phyloP scores from a whole-genome alignment of 2,888 invertebrate genomes.

The Apodemia zela region DNA sequence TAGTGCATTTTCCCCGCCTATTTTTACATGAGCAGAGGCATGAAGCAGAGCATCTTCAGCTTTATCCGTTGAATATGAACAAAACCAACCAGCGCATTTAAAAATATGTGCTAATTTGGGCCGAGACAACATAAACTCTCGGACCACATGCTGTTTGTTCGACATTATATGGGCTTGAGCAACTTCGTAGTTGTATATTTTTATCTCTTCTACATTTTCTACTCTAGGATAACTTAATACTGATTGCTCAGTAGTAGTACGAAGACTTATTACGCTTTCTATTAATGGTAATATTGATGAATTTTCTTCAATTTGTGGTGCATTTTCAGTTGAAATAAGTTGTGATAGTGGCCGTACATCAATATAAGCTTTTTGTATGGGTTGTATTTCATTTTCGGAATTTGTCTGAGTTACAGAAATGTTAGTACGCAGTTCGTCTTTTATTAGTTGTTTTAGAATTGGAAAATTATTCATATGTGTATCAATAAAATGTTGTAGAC shows the following conservation, averaged over 20 bases:
- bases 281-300: slow-evolving; percentile 57
- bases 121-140: slow-evolving; percentile 69
- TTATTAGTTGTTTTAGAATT: slow-evolving; percentile 39
- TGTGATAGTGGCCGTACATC: slow-evolving; percentile 64
- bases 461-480: slow-evolving; percentile 68
- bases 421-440: slow-evolving; percentile 17
- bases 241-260: slow-evolving; percentile 37
- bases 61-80: slow-evolving; percentile 58
- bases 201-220: slow-evolving; percentile 30
- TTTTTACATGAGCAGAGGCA: slow-evolving; percentile 56
- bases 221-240: slow-evolving; percentile 36
- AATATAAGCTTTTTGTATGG: slow-evolving; percentile 39
- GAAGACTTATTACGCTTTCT: slow-evolving; percentile 78
- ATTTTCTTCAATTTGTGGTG: slow-evolving; percentile 25
- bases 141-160: slow-evolving; percentile 59
- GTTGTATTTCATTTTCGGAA: slow-evolving; percentile 6
- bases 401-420: neutral
- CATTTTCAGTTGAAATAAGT: slow-evolving; percentile 44
- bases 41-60: slow-evolving; percentile 58
- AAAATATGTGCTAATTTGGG: slow-evolving; percentile 65
- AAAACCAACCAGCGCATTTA: slow-evolving; percentile 67
- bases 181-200: slow-evolving; percentile 51
- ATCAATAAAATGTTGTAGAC: slow-evolving; percentile 63
- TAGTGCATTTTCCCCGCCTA: slow-evolving; percentile 60
- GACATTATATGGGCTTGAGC: slow-evolving; percentile 54